A percentile compares a stretch with the other conserved stretches of the same genome.
Conservation (phyloP, 2,797 vertebrate genomes). For the Catamblyrhynchus diadema region DNA sequence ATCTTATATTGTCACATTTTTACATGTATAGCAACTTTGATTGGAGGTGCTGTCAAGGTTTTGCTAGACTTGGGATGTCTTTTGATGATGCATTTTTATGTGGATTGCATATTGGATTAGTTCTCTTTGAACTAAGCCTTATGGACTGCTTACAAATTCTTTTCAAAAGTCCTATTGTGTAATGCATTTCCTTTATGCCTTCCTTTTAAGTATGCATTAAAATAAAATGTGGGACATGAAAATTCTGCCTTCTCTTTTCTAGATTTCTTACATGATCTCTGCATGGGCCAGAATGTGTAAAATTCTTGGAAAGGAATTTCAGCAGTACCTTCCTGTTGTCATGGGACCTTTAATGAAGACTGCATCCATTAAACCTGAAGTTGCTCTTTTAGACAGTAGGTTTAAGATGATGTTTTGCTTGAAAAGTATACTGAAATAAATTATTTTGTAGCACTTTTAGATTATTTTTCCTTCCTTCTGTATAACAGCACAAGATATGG, state of each 20-base stretch:
- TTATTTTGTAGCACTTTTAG: background rate
- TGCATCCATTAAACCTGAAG: slow-evolving; percentile 97
- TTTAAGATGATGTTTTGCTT: background rate
- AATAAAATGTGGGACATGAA: background rate
- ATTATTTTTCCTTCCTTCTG: background rate
- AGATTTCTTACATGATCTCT: slow-evolving; percentile 99
- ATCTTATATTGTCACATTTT: background rate
- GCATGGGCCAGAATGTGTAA: slow-evolving; percentile 99
- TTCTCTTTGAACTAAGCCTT: background rate
- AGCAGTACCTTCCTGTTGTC: slow-evolving; percentile 97
- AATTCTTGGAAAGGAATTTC: slow-evolving; percentile 98
- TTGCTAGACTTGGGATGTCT: background rate
- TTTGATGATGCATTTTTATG: background rate
- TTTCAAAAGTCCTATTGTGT: background rate
- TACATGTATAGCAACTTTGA: background rate
- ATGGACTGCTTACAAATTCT: background rate
- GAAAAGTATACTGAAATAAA: background rate
- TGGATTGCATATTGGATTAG: background rate
- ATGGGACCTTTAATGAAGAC: slow-evolving; percentile 99
- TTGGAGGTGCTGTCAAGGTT: background rate
- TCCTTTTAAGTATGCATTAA: background rate
- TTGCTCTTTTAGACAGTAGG: slow-evolving; percentile 97
- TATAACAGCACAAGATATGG: slow-evolving; percentile 93
- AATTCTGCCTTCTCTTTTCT: background rate
- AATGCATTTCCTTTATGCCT: background rate